A percentile compares a stretch with the other conserved stretches of the same genome.
Evolutionary conservation across 2,888 invertebrate genomes (phyloP).

Genomic region (Oscheius myriophilus): DNA sequence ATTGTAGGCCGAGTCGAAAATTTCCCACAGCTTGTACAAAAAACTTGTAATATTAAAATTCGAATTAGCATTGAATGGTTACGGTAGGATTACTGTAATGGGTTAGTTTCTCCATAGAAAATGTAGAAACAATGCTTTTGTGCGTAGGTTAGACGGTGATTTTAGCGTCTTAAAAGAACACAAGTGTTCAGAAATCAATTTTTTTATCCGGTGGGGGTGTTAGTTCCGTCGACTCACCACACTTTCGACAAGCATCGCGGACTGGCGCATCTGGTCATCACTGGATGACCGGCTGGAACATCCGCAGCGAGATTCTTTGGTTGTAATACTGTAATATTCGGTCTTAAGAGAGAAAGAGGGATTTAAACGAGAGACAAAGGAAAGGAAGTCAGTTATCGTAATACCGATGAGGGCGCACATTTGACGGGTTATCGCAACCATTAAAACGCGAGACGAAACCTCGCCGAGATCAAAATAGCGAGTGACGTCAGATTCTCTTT

Average conservation of each 20-base stretch:
- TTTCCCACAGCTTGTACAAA: too few relatives aligned
- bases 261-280: conserved; percentile 33
- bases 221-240: conserved; percentile 21
- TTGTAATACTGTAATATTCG: conserved; percentile 3
- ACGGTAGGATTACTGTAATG: too few relatives aligned
- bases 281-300: conserved; percentile 6
- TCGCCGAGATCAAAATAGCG: conserved; percentile 4
- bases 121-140: too few relatives aligned
- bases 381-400: neutral
- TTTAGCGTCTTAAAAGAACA: neutral
- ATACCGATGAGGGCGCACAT: neutral
- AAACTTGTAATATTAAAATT: too few relatives aligned
- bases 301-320: conserved; percentile 3
- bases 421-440: conserved; percentile 18
- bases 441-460: conserved; percentile 6
- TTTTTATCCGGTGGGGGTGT: too few relatives aligned
- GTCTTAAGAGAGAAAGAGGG: neutral
- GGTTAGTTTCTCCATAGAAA: too few relatives aligned
- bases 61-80: too few relatives aligned
- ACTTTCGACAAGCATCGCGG: conserved; percentile 30
- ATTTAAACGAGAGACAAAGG: conserved; percentile 12
- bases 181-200: too few relatives aligned
- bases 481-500: neutral
- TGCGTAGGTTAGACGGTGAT: too few relatives aligned
- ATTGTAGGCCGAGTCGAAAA: too few relatives aligned